Base-by-base conservation (phyloP, 2,888 invertebrate genomes). In the Nymphalis c-album region DNA sequence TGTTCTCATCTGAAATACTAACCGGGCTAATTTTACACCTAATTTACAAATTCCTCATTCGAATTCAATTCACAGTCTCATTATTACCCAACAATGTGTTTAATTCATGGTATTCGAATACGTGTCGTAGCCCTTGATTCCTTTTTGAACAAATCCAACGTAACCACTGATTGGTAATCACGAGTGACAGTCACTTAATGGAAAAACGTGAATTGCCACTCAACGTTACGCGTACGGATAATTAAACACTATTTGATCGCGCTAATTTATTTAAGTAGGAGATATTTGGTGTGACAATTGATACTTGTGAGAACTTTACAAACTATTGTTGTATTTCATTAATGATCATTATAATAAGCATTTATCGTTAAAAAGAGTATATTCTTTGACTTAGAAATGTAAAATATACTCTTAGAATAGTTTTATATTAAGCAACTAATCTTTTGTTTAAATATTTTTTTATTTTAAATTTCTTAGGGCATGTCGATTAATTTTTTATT, bases 131-230 rank as follows among this genome's bases (percentile, higher is more conserved):
- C 68, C 68, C 69, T 68, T 69, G 71, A 68, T 66, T 66, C 53
- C 57, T 45, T 63, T 53, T 68, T 71, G 62, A 68, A 62, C 69
- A 68, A 61, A 69, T 67, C 50, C 62, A 72, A 61, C 68, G 69
- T 69, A 72, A 70, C 68, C 57, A 45, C 60, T 72, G 63, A 69
- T 73, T 64, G 64, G 71, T 68, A 71, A 73, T 71, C 69, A 72
- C 65, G 71, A 71, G 60, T 59, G 60, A 55, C 58, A 58, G 47
- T 64, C 50, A 64, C 53, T 65, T 69, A 63, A 66, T 71, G 65
- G 70, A 63, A 68, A 70, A 72, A 72, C 71, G 75, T 74, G 73
- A 63, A 58, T 59, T 63, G 72, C 62, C 46, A 59, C 67, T 64
- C 48, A 53, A 64, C 60, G 48, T 60, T 62, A 71, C 67, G 65